These are phyloP conservation scores for Lepus townsendii DNA, from an alignment of 2,797 vertebrate genomes.

Conservation along the genomic window DNA sequence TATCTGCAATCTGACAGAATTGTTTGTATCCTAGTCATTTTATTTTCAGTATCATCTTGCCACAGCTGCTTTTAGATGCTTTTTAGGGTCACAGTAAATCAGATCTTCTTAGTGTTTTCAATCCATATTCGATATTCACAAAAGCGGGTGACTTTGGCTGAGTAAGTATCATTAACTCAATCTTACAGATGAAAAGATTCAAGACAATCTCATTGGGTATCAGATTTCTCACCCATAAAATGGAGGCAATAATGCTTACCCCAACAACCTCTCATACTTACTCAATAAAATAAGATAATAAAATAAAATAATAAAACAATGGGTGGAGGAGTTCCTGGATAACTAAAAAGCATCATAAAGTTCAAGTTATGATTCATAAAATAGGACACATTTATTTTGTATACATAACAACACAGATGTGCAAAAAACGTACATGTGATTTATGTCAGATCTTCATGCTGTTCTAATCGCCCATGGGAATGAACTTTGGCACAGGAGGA, in stretches of 20 bases:
- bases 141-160: background rate
- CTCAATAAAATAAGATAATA: background rate
- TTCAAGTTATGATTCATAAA: background rate
- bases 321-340: background rate
- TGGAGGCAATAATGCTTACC: background rate
- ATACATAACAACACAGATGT: background rate
- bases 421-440: background rate
- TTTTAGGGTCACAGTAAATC: background rate
- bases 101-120: background rate
- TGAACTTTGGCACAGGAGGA: background rate
- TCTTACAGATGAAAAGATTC: background rate
- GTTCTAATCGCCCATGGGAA: background rate
- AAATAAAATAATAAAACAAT: conserved; percentile 27
- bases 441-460: background rate
- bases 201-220: background rate
- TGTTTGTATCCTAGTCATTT: background rate
- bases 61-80: conserved; percentile 46
- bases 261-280: background rate
- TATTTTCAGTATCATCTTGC: background rate
- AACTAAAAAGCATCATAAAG: conserved; percentile 25
- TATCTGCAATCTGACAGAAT: background rate
- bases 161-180: background rate
- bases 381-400: background rate
- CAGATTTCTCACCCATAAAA: conserved; percentile 23
- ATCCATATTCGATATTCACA: background rate